Evolutionary conservation across 2,113 vertebrate genomes (phyloP), one percentile per base, ranked within the genome.

Genomic region (Archocentrus centrarchus): DNA sequence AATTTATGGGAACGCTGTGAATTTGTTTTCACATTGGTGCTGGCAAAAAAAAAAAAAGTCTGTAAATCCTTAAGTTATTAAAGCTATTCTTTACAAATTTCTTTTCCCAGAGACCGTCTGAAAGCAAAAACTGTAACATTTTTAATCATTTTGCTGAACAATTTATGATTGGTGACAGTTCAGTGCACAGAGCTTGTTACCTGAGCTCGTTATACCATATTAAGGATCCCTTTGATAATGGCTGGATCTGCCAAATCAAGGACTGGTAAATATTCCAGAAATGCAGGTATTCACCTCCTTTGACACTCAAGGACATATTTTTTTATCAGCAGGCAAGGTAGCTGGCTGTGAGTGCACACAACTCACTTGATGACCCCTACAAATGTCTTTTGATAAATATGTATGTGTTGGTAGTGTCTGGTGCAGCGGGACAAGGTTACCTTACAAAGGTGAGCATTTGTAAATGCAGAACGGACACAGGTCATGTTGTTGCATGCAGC

Each of bases 301-400:
- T 63, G 66, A 80, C 86, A 79, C 32, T 84, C 90, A 94, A 94
- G 90, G 93, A 89, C 89, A 47, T 47, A 30, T 75, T 39, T 77
- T 35, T 13, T 68, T 75, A 44, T 68, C 77, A 70, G 83, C 81
- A 32, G 82, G 73, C 80, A 59, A 81, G 30, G 20, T 57, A 84
- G 78, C 70, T 35, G 58, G 62, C 14, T 47, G 20, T 57, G 68
- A 80, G 61, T 81, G 86, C 62, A 30, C 62, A 11, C 57, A 1
- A 53, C 59, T 84, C 47, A 20, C 79, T 84, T 85, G 63, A 89
- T 81, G 82, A 89, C 84, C 86, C 77, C 73, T 80, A 60, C 77
- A 79, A 79, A 81, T n/a, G 60, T 35, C 81, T 85, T 87, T 86
- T 89, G 86, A 93, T 93, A 84, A 91, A 93, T 93, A 93, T 92